Conservation (phyloP, 2,888 invertebrate genomes). For the Drosophila buzzatii region DNA sequence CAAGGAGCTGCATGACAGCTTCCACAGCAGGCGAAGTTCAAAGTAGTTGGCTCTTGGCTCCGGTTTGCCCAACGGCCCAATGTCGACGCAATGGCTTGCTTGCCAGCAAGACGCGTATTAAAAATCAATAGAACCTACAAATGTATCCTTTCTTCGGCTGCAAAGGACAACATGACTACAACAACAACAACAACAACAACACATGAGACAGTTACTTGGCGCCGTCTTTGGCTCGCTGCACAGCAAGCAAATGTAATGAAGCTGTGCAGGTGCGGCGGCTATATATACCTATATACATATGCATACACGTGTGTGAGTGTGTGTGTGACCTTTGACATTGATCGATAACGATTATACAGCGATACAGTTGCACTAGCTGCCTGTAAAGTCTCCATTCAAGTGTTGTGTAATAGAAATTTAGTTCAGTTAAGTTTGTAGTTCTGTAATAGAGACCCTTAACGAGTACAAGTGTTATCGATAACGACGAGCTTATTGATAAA, state of each 20-base stretch:
- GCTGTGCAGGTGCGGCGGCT: constrained; percentile 39
- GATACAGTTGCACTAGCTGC: constrained; percentile 22
- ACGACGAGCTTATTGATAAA: neutral
- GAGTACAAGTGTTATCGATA: constrained; percentile 2
- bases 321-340: constrained; percentile 32
- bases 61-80: constrained; percentile 38
- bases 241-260: constrained; percentile 28
- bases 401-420: neutral
- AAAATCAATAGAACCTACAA: constrained; percentile 76
- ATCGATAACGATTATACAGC: constrained; percentile 47
- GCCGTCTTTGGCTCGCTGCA: constrained; percentile 44
- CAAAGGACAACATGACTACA: constrained; percentile 14
- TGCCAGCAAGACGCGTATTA: constrained; percentile 69
- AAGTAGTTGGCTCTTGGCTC: constrained; percentile 61
- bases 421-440: neutral
- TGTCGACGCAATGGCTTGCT: constrained; percentile 33
- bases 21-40: constrained; percentile 54
- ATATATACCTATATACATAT: neutral
- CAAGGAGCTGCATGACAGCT: constrained; percentile 39
- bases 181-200: neutral
- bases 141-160: constrained; percentile 62
- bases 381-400: neutral
- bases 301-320: neutral
- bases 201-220: constrained; percentile 57
- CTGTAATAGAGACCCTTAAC: neutral